Evolutionary conservation across 2,797 vertebrate species (phyloP), one percentile per base, ranked within the genome.

Genomic region (Pangasius krempfi): DNA sequence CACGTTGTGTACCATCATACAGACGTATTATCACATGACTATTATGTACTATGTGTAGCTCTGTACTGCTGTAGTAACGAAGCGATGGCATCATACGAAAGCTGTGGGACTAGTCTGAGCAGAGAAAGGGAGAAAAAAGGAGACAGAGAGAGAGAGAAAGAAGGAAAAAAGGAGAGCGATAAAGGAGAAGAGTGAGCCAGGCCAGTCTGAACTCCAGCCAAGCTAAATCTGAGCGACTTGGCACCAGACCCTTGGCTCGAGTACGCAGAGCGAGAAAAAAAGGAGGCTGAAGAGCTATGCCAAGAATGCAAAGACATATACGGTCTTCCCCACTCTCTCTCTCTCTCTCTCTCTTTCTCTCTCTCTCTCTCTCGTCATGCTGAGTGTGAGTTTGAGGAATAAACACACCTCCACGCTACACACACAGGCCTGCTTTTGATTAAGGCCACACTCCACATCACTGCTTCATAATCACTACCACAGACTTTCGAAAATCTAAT

Each of bases 301-400:
- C 96, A 96, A 96, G 95, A 96, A 96, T 96, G 94, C 93, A 94
- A 93, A 95, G 95, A 94, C 94, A 96, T 96, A 94, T 88, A 93
- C 93, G 90, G 92, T 93, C 91, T 92, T 81, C 80, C 58, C 54
- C 73, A 27, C 83, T 87, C 25, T 66, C 56, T 83, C 27, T 56
- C 78, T 58, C 54, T 88, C 85, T 70, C 81, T 76, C 60, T 62
- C 78, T 78, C 88, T 81, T 79, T 76, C 40, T 85, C 60, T 68
- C 72, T 75, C 20, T 47, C 83, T 40, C 33, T 64, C 47, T 80
- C 76, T 79, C n/a, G 3, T 66, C n/a, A 37, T 54, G 62, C 85
- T 66, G 40, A 27, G 56, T 58, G 89, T 88, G 86, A 79, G 62
- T 85, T 70, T 90, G 84, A 89, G 85, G 87, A 86, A 87, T 50